Conservation (phyloP, 1,140 invertebrate species). For the Aphidius ervi region DNA sequence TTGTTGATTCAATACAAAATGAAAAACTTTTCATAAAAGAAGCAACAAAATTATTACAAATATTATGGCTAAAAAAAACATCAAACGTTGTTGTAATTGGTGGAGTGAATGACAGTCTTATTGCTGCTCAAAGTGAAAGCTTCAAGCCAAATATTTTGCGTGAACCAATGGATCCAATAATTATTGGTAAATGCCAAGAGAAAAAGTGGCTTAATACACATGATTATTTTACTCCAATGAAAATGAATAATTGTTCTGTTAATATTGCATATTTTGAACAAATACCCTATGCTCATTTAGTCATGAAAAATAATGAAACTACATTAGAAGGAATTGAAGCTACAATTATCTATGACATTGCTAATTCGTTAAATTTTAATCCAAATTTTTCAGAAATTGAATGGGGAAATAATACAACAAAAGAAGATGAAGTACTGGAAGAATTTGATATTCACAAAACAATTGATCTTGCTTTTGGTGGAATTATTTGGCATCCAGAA, state of each 20-base stretch:
- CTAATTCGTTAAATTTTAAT: conserved; percentile 4
- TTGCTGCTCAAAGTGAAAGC: conserved; percentile 28
- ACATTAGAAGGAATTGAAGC: conserved; percentile 25
- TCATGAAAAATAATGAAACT: not conserved
- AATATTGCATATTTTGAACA: conserved; percentile 30
- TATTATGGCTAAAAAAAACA: conserved; percentile 30
- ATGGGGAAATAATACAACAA: conserved; percentile 4
- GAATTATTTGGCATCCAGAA: conserved; percentile 28
- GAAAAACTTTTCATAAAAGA: conserved; percentile 28
- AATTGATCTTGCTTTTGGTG: conserved; percentile 38
- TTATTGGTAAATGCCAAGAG: conserved; percentile 28
- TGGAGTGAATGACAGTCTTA: conserved; percentile 16
- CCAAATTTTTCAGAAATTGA: not conserved
- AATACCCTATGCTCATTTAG: conserved; percentile 29
- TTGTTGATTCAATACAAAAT: conserved; percentile 20
- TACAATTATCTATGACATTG: not conserved
- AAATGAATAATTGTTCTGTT: conserved; percentile 25
- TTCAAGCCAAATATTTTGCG: conserved; percentile 23
- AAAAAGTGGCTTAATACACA: conserved; percentile 3
- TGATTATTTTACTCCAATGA: conserved; percentile 6
- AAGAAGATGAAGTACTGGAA: conserved; percentile 4
- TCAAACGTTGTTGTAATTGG: conserved; percentile 31
- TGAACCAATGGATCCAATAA: conserved; percentile 18
- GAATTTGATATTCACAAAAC: not conserved
- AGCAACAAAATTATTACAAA: conserved; percentile 10